Evolutionary conservation across 2,888 invertebrate species (phyloP).

Genomic region (Deilephila elpenor): DNA sequence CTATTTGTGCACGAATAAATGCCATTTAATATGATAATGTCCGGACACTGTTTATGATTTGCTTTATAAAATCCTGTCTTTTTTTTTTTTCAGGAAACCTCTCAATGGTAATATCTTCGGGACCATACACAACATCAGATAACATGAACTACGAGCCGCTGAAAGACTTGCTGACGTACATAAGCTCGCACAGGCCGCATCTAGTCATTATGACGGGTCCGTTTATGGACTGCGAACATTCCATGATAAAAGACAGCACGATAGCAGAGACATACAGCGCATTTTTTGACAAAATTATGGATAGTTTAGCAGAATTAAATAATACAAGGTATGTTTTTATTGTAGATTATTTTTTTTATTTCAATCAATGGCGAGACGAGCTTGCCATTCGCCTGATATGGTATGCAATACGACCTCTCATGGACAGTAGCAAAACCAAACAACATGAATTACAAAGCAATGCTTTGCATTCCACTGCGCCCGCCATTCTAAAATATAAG

Average conservation of each 20-base stretch:
- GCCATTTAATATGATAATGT: no score
- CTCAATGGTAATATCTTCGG: slow-evolving; percentile 90
- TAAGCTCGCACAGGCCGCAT: slow-evolving; percentile 89
- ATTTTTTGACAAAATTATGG: slow-evolving; percentile 89
- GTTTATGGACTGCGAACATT: slow-evolving; percentile 90
- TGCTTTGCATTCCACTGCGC: no score
- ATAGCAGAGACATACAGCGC: slow-evolving; percentile 89
- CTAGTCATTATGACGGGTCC: slow-evolving; percentile 93
- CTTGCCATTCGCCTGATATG: no score
- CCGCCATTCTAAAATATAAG: no score
- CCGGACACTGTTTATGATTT: no score
- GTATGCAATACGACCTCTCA: no score
- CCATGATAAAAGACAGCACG: slow-evolving; percentile 84
- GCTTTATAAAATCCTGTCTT: no score
- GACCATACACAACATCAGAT: slow-evolving; percentile 92
- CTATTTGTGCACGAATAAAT: no score
- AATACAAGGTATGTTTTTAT: slow-evolving; percentile 76
- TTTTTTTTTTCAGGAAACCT: slow-evolving; percentile 76
- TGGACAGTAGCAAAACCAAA: no score
- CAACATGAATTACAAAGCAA: no score
- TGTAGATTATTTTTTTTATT: background rate
- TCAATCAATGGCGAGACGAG: no score
- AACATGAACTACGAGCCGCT: slow-evolving; percentile 92
- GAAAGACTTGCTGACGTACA: slow-evolving; percentile 89
- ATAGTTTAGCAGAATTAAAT: slow-evolving; percentile 86